Percentiles rank a stretch among this genome's conserved stretches.
phyloP scores from a whole-genome alignment of 2,888 invertebrate genomes.

The Parnassius orleans region DNA sequence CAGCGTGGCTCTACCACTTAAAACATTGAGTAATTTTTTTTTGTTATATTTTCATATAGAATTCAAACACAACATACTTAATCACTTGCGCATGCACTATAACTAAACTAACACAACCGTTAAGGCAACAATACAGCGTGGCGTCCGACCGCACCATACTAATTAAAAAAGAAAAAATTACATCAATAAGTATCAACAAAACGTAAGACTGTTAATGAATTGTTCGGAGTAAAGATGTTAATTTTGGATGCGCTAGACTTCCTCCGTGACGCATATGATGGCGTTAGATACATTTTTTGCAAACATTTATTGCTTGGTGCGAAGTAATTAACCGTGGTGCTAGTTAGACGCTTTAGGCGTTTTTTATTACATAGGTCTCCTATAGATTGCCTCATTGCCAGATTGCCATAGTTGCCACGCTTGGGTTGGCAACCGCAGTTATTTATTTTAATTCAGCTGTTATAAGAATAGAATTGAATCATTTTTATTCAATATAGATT shows the following conservation, averaged over 20 bases:
- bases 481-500: too few relatives aligned
- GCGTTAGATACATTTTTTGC: conserved; percentile 13
- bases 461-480: too few relatives aligned
- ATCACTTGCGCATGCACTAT: background rate
- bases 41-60: too few relatives aligned
- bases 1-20: too few relatives aligned
- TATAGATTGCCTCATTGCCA: too few relatives aligned
- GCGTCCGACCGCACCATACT: background rate
- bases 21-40: too few relatives aligned
- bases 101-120: background rate
- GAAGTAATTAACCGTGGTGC: conserved; percentile 12
- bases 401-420: too few relatives aligned
- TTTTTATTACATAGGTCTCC: too few relatives aligned
- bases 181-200: background rate
- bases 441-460: too few relatives aligned
- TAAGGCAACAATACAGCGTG: background rate
- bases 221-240: background rate
- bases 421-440: too few relatives aligned
- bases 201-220: background rate
- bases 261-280: background rate
- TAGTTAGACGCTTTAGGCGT: conserved; percentile 3
- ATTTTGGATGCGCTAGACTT: background rate
- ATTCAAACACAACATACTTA: background rate
- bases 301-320: conserved; percentile 7
- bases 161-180: conserved; percentile 6